These are phyloP conservation scores for Cydia strobilella DNA, from an alignment of 1,140 invertebrate genomes.

Conservation along the genomic window DNA sequence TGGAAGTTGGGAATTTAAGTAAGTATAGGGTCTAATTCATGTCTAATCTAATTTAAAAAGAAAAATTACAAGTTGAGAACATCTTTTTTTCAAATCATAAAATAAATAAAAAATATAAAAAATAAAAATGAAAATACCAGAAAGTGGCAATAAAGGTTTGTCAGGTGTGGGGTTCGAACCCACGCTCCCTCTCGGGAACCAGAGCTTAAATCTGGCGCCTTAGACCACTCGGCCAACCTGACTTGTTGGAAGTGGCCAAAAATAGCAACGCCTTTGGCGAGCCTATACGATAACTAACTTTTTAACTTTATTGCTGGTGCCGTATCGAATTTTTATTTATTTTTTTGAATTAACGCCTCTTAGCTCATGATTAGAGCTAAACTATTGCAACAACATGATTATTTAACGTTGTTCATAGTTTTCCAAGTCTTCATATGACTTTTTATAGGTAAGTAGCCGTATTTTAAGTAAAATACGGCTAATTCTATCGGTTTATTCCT, in stretches of 20 bases:
- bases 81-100: background rate
- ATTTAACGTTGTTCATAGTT: background rate
- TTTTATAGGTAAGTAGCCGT: too few relatives aligned
- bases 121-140: conserved; percentile 33
- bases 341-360: background rate
- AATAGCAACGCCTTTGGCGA: conserved; percentile 8
- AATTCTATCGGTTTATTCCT: background rate
- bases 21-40: too few relatives aligned
- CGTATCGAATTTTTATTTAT: background rate
- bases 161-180: conserved; percentile 74
- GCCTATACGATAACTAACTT: background rate
- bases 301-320: background rate
- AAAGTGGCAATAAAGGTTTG: conserved; percentile 42
- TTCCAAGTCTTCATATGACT: background rate
- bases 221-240: conserved; percentile 87
- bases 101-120: background rate
- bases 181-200: conserved; percentile 87
- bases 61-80: too few relatives aligned
- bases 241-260: conserved; percentile 49
- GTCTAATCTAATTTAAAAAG: too few relatives aligned
- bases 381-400: background rate
- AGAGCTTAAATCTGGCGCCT: conserved; percentile 88
- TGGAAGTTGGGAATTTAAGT: too few relatives aligned
- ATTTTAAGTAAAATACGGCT: background rate
- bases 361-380: background rate